Evolutionary conservation across 2,888 invertebrate genomes (phyloP), one percentile per base, ranked within the genome.

Genomic region (Pheosia gnoma): DNA sequence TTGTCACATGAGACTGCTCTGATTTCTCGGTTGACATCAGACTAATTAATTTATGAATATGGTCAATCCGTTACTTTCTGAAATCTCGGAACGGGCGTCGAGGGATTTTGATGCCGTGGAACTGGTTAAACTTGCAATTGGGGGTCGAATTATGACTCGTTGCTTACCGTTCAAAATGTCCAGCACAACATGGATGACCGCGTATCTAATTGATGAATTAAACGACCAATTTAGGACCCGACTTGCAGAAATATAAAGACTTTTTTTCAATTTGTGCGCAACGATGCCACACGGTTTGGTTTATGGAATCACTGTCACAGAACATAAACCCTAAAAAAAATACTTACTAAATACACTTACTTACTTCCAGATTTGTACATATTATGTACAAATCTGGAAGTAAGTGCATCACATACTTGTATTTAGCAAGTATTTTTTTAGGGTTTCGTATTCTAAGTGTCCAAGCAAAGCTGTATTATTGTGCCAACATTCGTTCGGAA

Each of bases 51-150:
- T 36, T 57, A 57, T 62, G 60, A 59, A 65, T 66, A 25, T 69
- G 54, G 58, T 59, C 38, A 67, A 66, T 65, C 66, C 62, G 70
- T 68, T 71, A 68, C 68, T 77, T 77, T 77, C 67, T 57, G 65
- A 63, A 77, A 72, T 67, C 70, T 66, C 67, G 55, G 63, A 65
- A 59, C 54, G 67, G 25, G 63, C 63, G 67, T 68, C 61, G 61
- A 67, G 59, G 55, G 58, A 67, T 70, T 25, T 77, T 59, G 61
- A 59, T 62, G 67, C 60, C 52, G 47, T 66, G 68, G 37, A 36
- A 77, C 77, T 66, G 77, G 75, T 77, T 70, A 58, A 57, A 66
- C 58, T 61, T 67, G 60, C 67, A 68, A 66, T 25, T 61, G 59
- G 62, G 65, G 59, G 53, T 62, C 60, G 59, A 67, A 63, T 68